Base-by-base conservation (phyloP, 2,113 vertebrate species). In the Melanotaenia duboulayi region DNA sequence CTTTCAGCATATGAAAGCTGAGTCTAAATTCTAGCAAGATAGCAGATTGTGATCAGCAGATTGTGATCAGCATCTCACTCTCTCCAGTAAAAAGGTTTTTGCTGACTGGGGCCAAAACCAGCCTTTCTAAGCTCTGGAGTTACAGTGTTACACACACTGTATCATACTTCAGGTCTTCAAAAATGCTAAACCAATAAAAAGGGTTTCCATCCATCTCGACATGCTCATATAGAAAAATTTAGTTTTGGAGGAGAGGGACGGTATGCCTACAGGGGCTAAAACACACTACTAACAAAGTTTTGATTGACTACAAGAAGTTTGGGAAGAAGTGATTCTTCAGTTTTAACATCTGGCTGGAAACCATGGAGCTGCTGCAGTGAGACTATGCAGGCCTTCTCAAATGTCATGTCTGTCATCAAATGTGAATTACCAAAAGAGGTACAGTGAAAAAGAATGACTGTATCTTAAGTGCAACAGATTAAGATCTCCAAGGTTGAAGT, bases 41-140 rank as follows among this genome's bases (percentile, higher is more conserved):
- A 91, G 84, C 87, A 93, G 90, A 88, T 93, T 92, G 83, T 64
- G 82, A 86, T 91, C 90, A 91, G 85, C 87, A 93, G 90, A 88
- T 93, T 92, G 83, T 61, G 82, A 86, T 91, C 90, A 69, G 91
- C 85, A 81, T 78, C 68, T 90, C 82, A 58, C 76, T 90, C 85
- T 86, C 78, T 79, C 87, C 91, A 94, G 87, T 80, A 91, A 92
- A 91, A 93, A 92, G 90, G 90, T 94, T 91, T 94, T 88, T 88
- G 89, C 91, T 91, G 90, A 90, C 81, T 88, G 91, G 92, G 86
- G 81, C 76, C 59, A 62, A 85, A 92, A 95, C 95, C 96, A 96
- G 93, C 92, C 90, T 91, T 93, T 65, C 73, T 82, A 70, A 83
- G 83, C 50, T 73, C 87, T 54, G n/a, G 78, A 89, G 81, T 89